Evolutionary conservation across 1,140 invertebrate genomes (phyloP).

Genomic region (Drosophila ambigua): DNA sequence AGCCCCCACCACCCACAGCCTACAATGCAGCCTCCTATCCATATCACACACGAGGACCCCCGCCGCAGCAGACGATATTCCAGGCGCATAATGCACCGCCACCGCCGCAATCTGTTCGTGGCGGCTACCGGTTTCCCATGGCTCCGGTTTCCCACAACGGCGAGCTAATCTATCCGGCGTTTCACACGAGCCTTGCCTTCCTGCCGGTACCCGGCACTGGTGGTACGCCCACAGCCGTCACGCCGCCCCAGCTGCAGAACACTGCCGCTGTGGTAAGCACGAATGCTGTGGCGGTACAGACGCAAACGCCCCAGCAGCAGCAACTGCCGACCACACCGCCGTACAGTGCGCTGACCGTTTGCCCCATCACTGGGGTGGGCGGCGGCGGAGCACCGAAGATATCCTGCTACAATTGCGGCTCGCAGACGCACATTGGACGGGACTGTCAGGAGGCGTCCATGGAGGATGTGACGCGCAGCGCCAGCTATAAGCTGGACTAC

Average conservation of each 20-base stretch:
- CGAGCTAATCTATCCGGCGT: conserved; percentile 83
- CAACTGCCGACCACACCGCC: conserved; percentile 44
- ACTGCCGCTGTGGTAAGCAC: conserved; percentile 67
- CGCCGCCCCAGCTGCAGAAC: conserved; percentile 84
- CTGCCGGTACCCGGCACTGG: conserved; percentile 81
- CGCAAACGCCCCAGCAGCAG: conserved; percentile 44
- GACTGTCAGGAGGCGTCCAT: conserved; percentile 94
- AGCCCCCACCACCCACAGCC: conserved; percentile 53
- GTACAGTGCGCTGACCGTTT: conserved; percentile 57
- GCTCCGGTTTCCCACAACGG: conserved; percentile 76
- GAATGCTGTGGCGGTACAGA: conserved; percentile 63
- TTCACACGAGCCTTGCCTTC: conserved; percentile 81
- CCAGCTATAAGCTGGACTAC: conserved; percentile 87
- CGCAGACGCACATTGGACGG: conserved; percentile 89
- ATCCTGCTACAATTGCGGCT: conserved; percentile 91
- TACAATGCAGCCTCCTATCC: conserved; percentile 75
- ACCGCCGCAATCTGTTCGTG: conserved; percentile 81
- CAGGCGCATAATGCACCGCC: conserved; percentile 83
- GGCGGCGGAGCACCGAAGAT: conserved; percentile 70
- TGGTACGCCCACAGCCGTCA: conserved; percentile 78
- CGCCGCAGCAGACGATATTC: conserved; percentile 63
- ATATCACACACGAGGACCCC: conserved; percentile 81
- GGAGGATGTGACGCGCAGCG: conserved; percentile 92
- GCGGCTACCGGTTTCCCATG: conserved; percentile 84
- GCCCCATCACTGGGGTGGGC: conserved; percentile 62